Evolutionary conservation across 1,140 invertebrate species (phyloP), one percentile per base, ranked within the genome.

Genomic region (Eueides isabella): DNA sequence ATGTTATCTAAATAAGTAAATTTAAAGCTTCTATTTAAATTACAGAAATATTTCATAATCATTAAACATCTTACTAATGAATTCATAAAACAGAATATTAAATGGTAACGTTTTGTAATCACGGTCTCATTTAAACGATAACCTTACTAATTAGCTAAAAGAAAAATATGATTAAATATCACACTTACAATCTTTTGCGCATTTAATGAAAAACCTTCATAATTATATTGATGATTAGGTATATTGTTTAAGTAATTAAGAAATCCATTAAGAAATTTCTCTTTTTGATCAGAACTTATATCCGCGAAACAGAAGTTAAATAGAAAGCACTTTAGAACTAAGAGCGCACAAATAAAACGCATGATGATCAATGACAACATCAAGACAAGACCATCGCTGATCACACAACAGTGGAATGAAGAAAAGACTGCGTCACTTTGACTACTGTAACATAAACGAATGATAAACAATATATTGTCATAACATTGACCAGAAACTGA

Each of bases 241-340:
- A 88, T 79, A 79, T 82, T 85, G 71, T 92, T 91, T 69, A 91
- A 83, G 75, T 80, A 87, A 26, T 85, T 67, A 68, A 89, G 72
- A 62, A 92, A 90, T n/a, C 80, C 78, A 83, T 80, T 84, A 61
- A 90, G 78, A 71, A 89, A 71, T 68, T 88, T 85, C n/a, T 83
- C 77, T 76, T 82, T 82, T 72, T 78, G 82, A 44, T 85, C 82
- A 30, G 77, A n/a, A 75, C 65, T 79, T 66, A 87, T 33, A 70
- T 91, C 85, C 63, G 78, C 78, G 35, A 76, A 81, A 80, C 80
- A 82, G 44, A 68, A 66, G 35, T 71, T 65, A 69, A 80, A 33
- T 71, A 84, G 61, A 65, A 81, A 55, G 67, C 71, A 85, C 16
- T 71, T 62, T 30, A 78, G 72, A 67, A 80, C 48, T 74, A 79